Evolutionary conservation across 2,888 invertebrate genomes (phyloP).

Genomic region (Brachycybe producta): DNA sequence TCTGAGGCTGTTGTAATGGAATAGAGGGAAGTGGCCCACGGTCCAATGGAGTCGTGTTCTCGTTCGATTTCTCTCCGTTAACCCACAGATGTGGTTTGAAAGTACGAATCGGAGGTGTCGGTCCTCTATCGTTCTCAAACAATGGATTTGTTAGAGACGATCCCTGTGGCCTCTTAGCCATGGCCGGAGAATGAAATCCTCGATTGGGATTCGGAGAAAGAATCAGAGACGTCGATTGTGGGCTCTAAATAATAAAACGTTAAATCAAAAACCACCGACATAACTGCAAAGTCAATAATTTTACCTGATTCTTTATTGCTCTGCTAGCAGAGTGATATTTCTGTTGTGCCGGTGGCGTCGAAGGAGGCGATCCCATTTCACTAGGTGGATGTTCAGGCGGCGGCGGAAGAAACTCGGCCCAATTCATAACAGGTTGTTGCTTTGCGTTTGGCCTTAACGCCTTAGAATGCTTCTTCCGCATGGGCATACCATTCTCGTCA

Average conservation of each 20-base stretch:
- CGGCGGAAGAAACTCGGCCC: conserved; percentile 34
- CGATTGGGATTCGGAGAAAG: conserved; percentile 6
- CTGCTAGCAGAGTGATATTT: conserved; percentile 22
- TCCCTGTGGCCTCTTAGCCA: conserved; percentile 20
- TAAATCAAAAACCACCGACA: conserved; percentile 15
- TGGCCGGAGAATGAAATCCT: conserved; percentile 22
- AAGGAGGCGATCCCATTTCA: conserved; percentile 29
- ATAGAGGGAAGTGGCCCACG: conserved; percentile 11
- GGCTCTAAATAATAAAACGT: conserved; percentile 6
- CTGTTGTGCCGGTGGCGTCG: conserved; percentile 22
- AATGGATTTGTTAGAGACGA: conserved; percentile 22
- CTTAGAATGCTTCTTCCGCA: conserved; percentile 20
- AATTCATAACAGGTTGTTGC: conserved; percentile 29
- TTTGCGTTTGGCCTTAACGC: conserved; percentile 23
- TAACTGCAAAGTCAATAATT: conserved; percentile 11
- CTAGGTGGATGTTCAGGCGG: conserved; percentile 35
- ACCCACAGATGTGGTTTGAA: conserved; percentile 17
- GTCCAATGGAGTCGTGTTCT: conserved; percentile 4
- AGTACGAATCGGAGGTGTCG: conserved; percentile 21
- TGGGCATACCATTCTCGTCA: conserved; percentile 26
- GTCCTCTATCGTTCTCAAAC: conserved; percentile 18
- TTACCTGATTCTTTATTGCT: conserved; percentile 18
- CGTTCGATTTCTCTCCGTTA: conserved; percentile 1
- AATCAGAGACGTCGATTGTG: conserved; percentile 13
- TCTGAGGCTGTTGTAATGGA: not conserved